These are phyloP conservation scores for Habrosyne pyritoides DNA, from an alignment of 2,888 invertebrate genomes.

Conservation along the genomic window DNA sequence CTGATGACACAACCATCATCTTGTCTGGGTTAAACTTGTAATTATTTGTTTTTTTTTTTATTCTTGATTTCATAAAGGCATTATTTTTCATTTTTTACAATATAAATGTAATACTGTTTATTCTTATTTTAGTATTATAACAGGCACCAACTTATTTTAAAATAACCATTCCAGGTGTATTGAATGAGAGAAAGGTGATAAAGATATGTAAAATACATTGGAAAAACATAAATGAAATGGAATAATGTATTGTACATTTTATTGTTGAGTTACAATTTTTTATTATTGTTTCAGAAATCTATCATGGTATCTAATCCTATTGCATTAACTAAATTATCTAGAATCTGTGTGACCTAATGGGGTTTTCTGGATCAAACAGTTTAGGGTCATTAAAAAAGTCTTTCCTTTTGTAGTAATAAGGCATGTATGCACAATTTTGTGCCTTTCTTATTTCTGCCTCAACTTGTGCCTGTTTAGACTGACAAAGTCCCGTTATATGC, in stretches of 20 bases:
- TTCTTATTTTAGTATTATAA: neutral
- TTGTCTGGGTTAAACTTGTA: slow-evolving; percentile 32
- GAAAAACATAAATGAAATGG: neutral
- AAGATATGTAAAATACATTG: too few species aligned
- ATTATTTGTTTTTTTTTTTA: slow-evolving; percentile 23
- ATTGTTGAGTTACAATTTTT: neutral
- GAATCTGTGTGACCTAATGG: slow-evolving; percentile 91
- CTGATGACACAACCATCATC: slow-evolving; percentile 61
- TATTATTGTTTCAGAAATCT: neutral
- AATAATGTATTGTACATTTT: neutral
- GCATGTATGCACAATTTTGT: slow-evolving; percentile 92
- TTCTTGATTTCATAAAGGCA: neutral
- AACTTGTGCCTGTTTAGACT: slow-evolving; percentile 89
- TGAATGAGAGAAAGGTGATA: neutral
- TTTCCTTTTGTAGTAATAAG: slow-evolving; percentile 90
- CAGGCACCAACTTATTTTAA: too few species aligned
- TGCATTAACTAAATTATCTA: slow-evolving; percentile 56
- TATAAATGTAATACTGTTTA: neutral
- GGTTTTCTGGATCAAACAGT: slow-evolving; percentile 94
- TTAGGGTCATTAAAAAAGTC: slow-evolving; percentile 93
- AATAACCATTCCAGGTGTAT: too few species aligned
- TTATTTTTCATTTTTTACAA: neutral
- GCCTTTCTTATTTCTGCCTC: slow-evolving; percentile 90
- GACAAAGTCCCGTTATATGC: slow-evolving; percentile 97
- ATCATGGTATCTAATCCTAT: slow-evolving; percentile 5